Evolutionary conservation across 2,888 invertebrate species (phyloP), one percentile per base, ranked within the genome.

Genomic region (Pinctada fucata): DNA sequence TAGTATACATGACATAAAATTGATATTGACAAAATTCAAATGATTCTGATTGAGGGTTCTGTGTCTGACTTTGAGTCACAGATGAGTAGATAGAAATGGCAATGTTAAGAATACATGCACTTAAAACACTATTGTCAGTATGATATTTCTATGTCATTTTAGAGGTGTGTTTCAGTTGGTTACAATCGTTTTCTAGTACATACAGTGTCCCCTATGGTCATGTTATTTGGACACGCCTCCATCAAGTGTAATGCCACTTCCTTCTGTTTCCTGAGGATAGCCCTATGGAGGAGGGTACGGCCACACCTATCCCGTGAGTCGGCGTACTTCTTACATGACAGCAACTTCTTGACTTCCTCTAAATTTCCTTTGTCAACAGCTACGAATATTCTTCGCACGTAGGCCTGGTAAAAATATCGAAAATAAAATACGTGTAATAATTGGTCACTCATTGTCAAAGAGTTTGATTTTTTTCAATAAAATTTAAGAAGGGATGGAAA

Each of bases 181-280:
- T 31, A 31, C 31, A 31, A 31, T 31, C 31, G 31, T 31, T 31
- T 31, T 31, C 16, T 49, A 3, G 47, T 51, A 82, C 91, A 86
- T 81, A 92, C 91, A 76, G 86, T 91, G 81, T 92, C 92, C 48
- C 85, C 79, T 5, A 82, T 72, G 72, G 90, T 88, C 78, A 91
- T 83, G 31, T 89, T 84, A 45, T 82, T 81, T 0, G 89, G 87
- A 78, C 86, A 90, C 47, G 89, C 88, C 3, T 88, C 88, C 3
- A 90, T 78, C 5, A 92, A 76, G 72, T 86, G 89, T n/a, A 72
- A 72, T 8, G 86, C 85, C 16, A 90, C 79, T 4, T 86, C 82
- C 10, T 81, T 81, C 16, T 87, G 87, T 8, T 86, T 82, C 69
- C 85, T 87, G 13, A 91, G 82, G 16, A 91, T 83, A 13, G 91